These are phyloP conservation scores for Conops quadrifasciatus DNA, from an alignment of 2,888 invertebrate genomes.

Conservation along the genomic window DNA sequence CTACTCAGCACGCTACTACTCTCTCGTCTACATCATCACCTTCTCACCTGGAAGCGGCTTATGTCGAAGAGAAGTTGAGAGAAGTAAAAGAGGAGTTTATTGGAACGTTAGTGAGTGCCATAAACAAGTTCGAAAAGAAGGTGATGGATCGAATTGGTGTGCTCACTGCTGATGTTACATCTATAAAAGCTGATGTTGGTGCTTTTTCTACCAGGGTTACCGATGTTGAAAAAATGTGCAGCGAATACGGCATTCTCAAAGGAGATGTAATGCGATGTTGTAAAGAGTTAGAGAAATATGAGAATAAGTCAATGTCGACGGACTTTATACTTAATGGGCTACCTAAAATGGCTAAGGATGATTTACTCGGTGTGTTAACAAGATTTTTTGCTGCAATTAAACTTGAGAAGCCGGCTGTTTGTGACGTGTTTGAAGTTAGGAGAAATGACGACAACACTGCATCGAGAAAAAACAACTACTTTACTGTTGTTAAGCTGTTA, in stretches of 20 bases:
- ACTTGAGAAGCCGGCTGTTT: too few species aligned
- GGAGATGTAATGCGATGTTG: too few species aligned
- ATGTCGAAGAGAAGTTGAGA: not conserved
- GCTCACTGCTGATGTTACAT: not conserved
- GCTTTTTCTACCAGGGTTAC: too few species aligned
- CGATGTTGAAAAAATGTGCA: too few species aligned
- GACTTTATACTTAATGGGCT: too few species aligned
- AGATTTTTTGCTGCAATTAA: too few species aligned
- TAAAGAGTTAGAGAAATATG: too few species aligned
- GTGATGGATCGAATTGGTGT: not conserved
- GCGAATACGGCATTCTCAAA: too few species aligned
- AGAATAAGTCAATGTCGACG: too few species aligned
- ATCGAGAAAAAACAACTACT: not conserved
- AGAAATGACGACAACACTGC: not conserved
- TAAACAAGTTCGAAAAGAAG: not conserved
- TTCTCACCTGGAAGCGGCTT: not conserved
- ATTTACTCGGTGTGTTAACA: too few species aligned
- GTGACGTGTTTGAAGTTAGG: not conserved
- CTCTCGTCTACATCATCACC: not conserved
- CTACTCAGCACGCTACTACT: not conserved
- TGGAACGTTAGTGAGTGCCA: not conserved
- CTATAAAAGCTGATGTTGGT: not conserved
- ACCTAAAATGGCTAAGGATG: not conserved
- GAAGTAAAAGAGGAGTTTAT: slow-evolving; percentile 5
- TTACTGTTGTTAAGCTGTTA: not conserved